Evolutionary conservation across 2,797 vertebrate genomes (phyloP), one percentile per base, ranked within the genome.

Genomic region (Gymnoscopelus braueri): DNA sequence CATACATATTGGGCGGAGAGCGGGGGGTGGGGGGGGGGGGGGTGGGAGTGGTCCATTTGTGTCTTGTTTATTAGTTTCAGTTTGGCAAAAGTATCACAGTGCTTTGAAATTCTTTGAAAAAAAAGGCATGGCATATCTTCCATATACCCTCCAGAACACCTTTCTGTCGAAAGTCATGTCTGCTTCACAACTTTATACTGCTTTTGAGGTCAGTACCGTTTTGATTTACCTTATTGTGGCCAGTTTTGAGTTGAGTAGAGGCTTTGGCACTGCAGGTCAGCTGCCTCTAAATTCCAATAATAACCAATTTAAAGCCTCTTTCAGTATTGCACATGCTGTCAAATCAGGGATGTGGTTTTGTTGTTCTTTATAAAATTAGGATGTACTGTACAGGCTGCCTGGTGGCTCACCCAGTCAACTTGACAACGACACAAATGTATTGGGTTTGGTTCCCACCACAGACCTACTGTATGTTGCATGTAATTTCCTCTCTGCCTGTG

Each of bases 1-100:
- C 84, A 88, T 88, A 87, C 85, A 88, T 90, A 90, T 90, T 87
- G 86, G 84, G 60, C 79, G 68, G 63, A 24, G 60, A 66, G 65
- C 77, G 79, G 39, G 8, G 39, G 39, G 9, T 9, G 26, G 26
- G 26, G 26, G 26, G 26, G 26, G 26, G n/a, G n/a, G 26, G 26
- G 26, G 26, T 3, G 26, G 26, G 26, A 2, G 81, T 73, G 12
- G 58, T 83, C 67, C 51, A 73, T 80, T 81, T 82, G 76, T 39
- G 24, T 72, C 39, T 6, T 15, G 71, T 83, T 86, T 89, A 86
- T 84, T 85, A 86, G 79, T 83, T 71, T 86, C 57, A 68, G 74
- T 78, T 72, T 70, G 72, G 77, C 65, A 56, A 54, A 76, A 63
- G 54, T 58, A 78, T 84, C 71, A 59, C 69, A 54, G 63, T 10